These are phyloP conservation scores for Fundulus diaphanus DNA, from an alignment of 2,797 vertebrate genomes.

Conservation along the genomic window DNA sequence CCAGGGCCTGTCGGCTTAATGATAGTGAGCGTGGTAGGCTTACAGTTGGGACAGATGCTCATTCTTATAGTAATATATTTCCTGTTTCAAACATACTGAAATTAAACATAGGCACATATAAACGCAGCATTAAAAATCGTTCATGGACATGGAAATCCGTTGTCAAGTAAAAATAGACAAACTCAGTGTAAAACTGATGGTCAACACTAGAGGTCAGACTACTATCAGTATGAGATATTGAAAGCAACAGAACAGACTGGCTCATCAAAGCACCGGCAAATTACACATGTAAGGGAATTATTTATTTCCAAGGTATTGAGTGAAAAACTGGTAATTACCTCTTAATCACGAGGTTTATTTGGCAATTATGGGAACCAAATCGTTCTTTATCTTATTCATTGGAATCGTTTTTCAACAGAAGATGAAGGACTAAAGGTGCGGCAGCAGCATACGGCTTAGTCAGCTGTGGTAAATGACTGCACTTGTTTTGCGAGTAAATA, in stretches of 20 bases:
- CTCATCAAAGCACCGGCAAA: neutral
- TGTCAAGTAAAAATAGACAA: neutral
- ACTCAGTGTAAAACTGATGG: neutral
- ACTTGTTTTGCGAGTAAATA: neutral
- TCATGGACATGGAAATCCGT: neutral
- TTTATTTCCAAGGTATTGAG: neutral
- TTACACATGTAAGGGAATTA: neutral
- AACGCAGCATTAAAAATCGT: no score
- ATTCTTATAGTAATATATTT: conserved; percentile 18
- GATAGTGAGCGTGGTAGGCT: conserved; percentile 29
- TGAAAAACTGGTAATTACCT: neutral
- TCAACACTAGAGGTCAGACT: conserved; percentile 47
- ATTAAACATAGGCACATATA: neutral
- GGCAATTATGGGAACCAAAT: neutral
- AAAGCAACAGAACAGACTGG: neutral
- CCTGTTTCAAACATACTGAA: neutral
- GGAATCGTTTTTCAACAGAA: neutral
- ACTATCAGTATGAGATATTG: neutral
- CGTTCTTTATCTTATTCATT: neutral
- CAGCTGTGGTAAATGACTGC: neutral
- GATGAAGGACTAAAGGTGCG: neutral
- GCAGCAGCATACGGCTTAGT: neutral
- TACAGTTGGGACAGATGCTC: conserved; percentile 22
- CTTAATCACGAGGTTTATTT: neutral
- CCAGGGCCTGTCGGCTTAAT: conserved; percentile 41